Evolutionary conservation across 2,888 invertebrate genomes (phyloP).

Genomic region (Agrotis clavis): DNA sequence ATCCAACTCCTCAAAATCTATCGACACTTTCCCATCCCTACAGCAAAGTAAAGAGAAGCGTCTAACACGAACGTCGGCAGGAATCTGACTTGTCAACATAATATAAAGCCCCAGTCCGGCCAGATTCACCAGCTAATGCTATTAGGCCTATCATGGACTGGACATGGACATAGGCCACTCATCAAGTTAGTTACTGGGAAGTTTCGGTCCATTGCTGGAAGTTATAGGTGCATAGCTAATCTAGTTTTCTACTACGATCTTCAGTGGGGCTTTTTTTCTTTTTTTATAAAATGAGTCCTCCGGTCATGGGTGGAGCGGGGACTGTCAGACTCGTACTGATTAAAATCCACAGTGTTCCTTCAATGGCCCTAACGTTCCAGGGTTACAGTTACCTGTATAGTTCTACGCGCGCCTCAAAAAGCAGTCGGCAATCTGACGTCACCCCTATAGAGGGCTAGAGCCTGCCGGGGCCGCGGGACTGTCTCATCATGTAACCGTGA

Average conservation of each 20-base stretch:
- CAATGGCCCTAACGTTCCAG: no score
- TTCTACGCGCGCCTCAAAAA: no score
- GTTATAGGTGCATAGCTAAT: background rate
- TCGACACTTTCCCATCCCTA: conserved; percentile 67
- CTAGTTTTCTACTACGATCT: background rate
- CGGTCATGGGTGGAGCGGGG: no score
- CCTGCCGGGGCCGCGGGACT: no score
- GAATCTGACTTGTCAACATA: conserved; percentile 68
- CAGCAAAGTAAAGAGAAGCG: conserved; percentile 51
- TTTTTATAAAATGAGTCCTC: no score
- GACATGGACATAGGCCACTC: conserved; percentile 26
- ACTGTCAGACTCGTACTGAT: no score
- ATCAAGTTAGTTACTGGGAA: conserved; percentile 14
- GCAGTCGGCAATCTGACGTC: no score
- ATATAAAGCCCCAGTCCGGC: conserved; percentile 44
- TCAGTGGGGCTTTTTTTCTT: no score
- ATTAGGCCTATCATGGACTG: conserved; percentile 52
- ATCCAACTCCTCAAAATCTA: conserved; percentile 19
- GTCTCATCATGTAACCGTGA: no score
- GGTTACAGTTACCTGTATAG: no score
- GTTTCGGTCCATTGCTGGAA: background rate
- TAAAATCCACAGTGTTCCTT: no score
- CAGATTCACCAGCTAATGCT: conserved; percentile 34
- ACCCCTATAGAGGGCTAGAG: no score
- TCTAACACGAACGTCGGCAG: conserved; percentile 50